phyloP scores from a whole-genome alignment of 2,113 vertebrate genomes.

The Protobothrops flavoviridis region DNA sequence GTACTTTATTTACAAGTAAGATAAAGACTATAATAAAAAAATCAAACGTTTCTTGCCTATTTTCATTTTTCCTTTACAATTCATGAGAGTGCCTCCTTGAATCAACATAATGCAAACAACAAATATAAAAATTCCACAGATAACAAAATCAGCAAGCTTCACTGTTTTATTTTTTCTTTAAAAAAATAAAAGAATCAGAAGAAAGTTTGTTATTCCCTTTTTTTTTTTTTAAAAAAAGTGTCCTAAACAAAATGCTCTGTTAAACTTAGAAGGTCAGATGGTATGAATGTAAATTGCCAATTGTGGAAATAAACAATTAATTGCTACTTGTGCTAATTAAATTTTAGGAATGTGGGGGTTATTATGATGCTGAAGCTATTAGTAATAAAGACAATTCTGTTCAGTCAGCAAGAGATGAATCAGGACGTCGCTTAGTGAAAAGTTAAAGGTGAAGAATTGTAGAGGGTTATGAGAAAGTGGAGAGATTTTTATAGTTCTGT shows the following conservation, averaged over 20 bases:
- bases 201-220: not conserved
- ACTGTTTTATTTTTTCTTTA: not conserved
- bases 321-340: constrained; percentile 34
- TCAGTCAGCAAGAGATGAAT: constrained; percentile 1
- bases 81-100: not conserved
- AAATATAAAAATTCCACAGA: not conserved
- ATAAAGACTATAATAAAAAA: not conserved
- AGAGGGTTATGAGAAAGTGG: constrained; percentile 5
- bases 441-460: constrained; percentile 16
- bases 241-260: constrained; percentile 15
- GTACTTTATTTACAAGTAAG: not conserved
- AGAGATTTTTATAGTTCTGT: constrained; percentile 4
- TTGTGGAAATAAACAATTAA: constrained; percentile 39
- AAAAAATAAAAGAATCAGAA: not conserved
- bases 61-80: not conserved
- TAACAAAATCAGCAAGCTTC: not conserved
- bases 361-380: constrained; percentile 18
- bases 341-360: constrained; percentile 23
- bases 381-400: constrained; percentile 17
- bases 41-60: not conserved
- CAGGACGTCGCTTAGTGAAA: not conserved
- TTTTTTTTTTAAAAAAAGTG: not conserved
- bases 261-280: constrained; percentile 29
- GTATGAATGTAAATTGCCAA: constrained; percentile 23
- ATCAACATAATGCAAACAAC: not conserved